Evolutionary conservation across 2,797 vertebrate species (phyloP), one percentile per base, ranked within the genome.

Genomic region (Acomys russatus): DNA sequence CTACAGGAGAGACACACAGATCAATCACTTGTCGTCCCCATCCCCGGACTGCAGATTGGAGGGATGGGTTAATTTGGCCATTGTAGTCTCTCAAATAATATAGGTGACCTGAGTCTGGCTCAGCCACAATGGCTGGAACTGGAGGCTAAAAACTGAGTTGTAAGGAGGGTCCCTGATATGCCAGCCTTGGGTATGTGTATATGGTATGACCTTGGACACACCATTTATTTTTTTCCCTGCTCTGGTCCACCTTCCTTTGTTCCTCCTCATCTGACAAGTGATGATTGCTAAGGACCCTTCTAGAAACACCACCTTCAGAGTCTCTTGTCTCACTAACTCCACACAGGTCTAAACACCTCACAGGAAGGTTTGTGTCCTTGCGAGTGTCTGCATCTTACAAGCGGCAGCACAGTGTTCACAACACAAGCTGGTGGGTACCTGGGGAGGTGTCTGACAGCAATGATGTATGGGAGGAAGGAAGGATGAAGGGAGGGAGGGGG

Each of bases 1-100:
- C 99, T 99, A 98, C 56, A 87, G 66, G 96, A 96, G 79, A 97
- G 95, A 85, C 83, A 30, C 0, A 0, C 1, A 4, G 25, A 15
- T 90, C 38, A 83, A 1, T 2, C 1, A 15, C 2, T 10, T 51
- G 73, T 17, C 61, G 33, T 49, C 73, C 25, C 79, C 56, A 44
- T 3, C 44, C 15, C 22, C 20, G 38, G 56, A 28, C 70, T 74
- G 49, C 44, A 73, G 76, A 18, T 0, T 35, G 30, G 78, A 54
- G 17, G 64, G 33, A 56, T 63, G 33, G 33, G 23, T 38, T 1
- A 54, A 25, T 71, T 35, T 80, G 74, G 7, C 3, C 77, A 77
- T 22, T 91, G 35, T 76, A 6, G 6, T 61, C 85, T 94, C 61
- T 90, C 1, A 28, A 77, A 17, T 49, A 35, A 59, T 51, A 49